A percentile compares a stretch with the other conserved stretches of the same genome.
Evolutionary conservation across 2,113 vertebrate species (phyloP).

Genomic region (Scytalopus superciliaris): DNA sequence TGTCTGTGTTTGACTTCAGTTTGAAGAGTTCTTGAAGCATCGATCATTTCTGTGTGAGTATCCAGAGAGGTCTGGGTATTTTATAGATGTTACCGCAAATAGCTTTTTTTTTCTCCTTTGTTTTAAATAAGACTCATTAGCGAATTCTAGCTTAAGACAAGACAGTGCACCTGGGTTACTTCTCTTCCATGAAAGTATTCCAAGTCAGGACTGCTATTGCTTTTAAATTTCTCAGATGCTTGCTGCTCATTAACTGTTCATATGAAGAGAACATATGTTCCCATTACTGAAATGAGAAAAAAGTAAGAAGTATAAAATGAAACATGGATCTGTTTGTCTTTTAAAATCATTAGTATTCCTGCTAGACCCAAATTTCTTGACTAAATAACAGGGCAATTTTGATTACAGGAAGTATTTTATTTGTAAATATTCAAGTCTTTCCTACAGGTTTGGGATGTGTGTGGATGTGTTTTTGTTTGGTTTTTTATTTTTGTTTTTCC

Average conservation of each 20-base stretch:
- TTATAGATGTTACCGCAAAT: background rate
- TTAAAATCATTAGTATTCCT: conserved; percentile 37
- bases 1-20: background rate
- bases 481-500: background rate
- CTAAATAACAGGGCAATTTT: conserved; percentile 53
- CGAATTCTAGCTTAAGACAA: background rate
- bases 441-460: background rate
- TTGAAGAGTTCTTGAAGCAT: background rate
- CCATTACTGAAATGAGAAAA: background rate
- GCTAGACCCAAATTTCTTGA: conserved; percentile 40
- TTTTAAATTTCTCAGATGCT: background rate
- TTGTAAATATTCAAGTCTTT: conserved; percentile 17
- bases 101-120: background rate
- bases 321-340: conserved; percentile 20
- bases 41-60: background rate
- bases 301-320: background rate
- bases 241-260: background rate
- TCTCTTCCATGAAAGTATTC: background rate
- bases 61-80: background rate
- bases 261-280: background rate
- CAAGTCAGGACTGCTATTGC: background rate
- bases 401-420: conserved; percentile 52
- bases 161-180: background rate
- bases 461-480: background rate
- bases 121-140: background rate